phyloP scores from a whole-genome alignment of 2,797 vertebrate genomes.

The Dermochelys coriacea region DNA sequence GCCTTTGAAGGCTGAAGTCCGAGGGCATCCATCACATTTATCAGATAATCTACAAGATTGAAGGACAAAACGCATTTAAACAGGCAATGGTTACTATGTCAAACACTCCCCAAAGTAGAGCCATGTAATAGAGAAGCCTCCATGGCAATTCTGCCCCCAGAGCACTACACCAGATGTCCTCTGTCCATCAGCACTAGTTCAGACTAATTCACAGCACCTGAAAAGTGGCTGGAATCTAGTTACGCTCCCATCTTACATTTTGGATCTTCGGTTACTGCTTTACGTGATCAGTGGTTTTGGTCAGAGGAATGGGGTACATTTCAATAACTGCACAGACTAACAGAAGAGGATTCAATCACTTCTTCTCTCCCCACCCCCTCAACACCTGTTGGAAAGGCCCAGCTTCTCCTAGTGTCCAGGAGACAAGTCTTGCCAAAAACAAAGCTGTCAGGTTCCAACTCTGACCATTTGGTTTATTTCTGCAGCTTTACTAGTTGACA shows the following conservation, averaged over 20 bases:
- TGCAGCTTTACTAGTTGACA: neutral
- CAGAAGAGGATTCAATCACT: neutral
- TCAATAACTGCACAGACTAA: neutral
- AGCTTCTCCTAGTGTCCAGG: neutral
- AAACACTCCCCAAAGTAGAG: neutral
- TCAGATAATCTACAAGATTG: slow-evolving; percentile 89
- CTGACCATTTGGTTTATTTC: neutral
- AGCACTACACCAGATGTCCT: neutral
- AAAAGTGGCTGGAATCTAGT: rapidly evolving
- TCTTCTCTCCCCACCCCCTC: neutral
- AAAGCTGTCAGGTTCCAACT: neutral
- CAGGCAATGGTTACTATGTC: rapidly evolving
- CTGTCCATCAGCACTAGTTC: neutral
- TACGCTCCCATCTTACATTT: rapidly evolving
- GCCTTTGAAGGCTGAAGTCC: slow-evolving; percentile 92
- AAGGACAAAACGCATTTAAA: neutral
- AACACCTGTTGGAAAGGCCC: neutral
- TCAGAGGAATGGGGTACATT: neutral
- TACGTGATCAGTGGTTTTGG: neutral
- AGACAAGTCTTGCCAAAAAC: neutral
- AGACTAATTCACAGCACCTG: neutral
- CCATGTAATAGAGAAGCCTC: rapidly evolving
- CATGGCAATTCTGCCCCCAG: neutral
- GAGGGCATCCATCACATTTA: slow-evolving; percentile 97
- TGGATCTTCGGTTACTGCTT: neutral